Percentiles rank a stretch among this genome's conserved stretches.
Evolutionary conservation across 2,113 vertebrate genomes (phyloP).

Genomic region (Gymnocephalus cernua): DNA sequence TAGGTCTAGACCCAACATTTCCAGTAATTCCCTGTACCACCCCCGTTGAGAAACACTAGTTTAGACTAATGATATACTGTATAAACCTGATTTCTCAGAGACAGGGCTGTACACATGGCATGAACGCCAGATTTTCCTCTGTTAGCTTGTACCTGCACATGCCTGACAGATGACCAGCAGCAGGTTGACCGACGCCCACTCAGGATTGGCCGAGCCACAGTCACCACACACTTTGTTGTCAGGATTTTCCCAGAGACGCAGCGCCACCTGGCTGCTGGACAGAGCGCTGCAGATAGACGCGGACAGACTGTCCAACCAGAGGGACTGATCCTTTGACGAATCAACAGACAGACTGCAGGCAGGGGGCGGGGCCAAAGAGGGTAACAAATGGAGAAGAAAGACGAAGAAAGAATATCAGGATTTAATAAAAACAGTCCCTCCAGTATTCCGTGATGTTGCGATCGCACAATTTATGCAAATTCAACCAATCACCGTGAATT

Average conservation of each 20-base stretch:
- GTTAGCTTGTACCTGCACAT: conserved; percentile 78
- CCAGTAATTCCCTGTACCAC: no score
- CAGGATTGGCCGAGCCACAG: conserved; percentile 79
- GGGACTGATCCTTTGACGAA: conserved; percentile 71
- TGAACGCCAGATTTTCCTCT: no score
- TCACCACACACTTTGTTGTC: conserved; percentile 84
- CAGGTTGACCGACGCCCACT: conserved; percentile 87
- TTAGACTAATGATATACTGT: no score
- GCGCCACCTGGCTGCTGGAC: conserved; percentile 82
- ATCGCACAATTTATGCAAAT: no score
- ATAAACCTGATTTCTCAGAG: no score
- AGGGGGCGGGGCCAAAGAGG: background rate
- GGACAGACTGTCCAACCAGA: conserved; percentile 77
- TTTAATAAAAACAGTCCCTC: no score
- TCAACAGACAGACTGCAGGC: conserved; percentile 71
- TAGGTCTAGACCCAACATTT: no score
- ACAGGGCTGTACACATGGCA: no score
- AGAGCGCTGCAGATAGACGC: conserved; percentile 77
- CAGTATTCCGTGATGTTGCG: no score
- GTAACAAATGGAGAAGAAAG: background rate
- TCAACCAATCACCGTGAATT: no score
- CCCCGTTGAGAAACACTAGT: no score
- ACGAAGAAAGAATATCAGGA: background rate
- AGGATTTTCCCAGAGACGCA: conserved; percentile 80
- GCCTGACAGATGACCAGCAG: conserved; percentile 83